Conservation (phyloP, 23 tunicate species). For the Halocynthia roretzi region DNA sequence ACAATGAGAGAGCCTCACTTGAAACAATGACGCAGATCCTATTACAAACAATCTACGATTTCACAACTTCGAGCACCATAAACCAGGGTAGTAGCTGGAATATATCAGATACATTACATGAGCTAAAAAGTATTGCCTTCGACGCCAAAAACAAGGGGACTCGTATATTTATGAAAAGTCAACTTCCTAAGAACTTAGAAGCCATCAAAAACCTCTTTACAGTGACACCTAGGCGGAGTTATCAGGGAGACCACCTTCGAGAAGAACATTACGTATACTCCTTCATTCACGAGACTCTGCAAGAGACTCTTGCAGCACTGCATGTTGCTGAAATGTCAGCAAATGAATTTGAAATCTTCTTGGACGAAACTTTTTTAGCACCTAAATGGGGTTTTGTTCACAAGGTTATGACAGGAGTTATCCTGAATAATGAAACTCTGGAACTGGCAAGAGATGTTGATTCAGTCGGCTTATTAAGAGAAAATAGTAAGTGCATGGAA, state of each 20-base stretch:
- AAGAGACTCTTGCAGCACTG: slow-evolving; percentile 5
- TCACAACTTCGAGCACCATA: neutral
- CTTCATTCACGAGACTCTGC: neutral
- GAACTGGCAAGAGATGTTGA: neutral
- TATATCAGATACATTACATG: neutral
- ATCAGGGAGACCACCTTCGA: neutral
- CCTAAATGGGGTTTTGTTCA: slow-evolving; percentile 3
- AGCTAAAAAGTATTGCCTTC: neutral
- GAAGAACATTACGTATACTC: neutral
- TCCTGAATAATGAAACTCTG: neutral
- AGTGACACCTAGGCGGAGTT: neutral
- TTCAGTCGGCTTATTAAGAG: neutral
- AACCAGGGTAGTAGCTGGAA: neutral
- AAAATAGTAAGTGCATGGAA: neutral
- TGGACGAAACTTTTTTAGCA: neutral
- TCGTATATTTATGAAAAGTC: neutral
- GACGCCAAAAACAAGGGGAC: neutral
- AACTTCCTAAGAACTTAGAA: neutral
- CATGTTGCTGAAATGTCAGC: slow-evolving; percentile 6
- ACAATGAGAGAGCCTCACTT: neutral
- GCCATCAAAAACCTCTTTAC: neutral
- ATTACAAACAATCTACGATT: neutral
- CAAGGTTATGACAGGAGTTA: neutral
- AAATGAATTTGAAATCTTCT: neutral
- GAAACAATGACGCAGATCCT: slow-evolving; percentile 1